These are phyloP conservation scores for Oryzaephilus surinamensis DNA, from an alignment of 1,140 invertebrate species.

Conservation along the genomic window DNA sequence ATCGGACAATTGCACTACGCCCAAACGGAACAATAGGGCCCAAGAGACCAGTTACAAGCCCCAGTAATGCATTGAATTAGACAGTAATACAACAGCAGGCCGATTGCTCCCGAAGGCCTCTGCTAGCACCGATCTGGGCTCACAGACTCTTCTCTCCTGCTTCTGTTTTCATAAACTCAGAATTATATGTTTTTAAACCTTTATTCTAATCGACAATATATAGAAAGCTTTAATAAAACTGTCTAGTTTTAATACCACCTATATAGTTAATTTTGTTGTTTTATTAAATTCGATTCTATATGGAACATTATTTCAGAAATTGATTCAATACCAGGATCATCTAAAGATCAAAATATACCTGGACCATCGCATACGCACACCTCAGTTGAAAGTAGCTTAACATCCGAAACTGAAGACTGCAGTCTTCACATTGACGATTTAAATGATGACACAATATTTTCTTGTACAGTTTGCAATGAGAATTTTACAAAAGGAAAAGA, in stretches of 20 bases:
- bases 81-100: slow-evolving; percentile 32
- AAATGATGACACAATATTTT: no score
- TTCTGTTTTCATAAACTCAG: slow-evolving; percentile 20
- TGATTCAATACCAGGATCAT: no score
- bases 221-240: no score
- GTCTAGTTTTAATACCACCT: neutral
- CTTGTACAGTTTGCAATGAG: slow-evolving; percentile 8
- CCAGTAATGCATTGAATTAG: slow-evolving; percentile 39
- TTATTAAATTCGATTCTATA: no score
- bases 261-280: no score
- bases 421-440: no score
- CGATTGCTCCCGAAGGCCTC: slow-evolving; percentile 22
- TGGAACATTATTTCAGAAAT: no score
- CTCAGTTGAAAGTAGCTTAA: no score
- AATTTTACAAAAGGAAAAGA: slow-evolving; percentile 42
- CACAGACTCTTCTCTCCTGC: slow-evolving; percentile 11
- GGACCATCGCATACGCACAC: no score
- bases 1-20: slow-evolving; percentile 29
- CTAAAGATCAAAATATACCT: no score
- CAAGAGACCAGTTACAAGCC: slow-evolving; percentile 35
- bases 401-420: no score
- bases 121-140: slow-evolving; percentile 18
- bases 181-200: slow-evolving; percentile 23
- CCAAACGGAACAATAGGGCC: slow-evolving; percentile 32
- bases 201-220: slow-evolving; percentile 15